Conservation (phyloP, 2,113 vertebrate genomes). For the Mesocricetus auratus region DNA sequence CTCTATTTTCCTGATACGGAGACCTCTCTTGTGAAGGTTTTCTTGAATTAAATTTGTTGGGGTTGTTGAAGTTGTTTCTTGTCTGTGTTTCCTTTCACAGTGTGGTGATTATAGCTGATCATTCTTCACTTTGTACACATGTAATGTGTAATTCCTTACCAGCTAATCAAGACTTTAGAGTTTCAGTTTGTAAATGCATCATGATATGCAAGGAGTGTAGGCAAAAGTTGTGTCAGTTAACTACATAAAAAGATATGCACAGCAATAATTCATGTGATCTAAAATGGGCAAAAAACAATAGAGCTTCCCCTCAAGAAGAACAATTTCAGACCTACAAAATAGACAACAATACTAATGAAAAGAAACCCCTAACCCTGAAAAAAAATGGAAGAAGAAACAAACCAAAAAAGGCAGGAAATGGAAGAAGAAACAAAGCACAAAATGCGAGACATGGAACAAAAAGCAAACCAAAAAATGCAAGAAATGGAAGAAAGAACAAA, state of each 20-base stretch:
- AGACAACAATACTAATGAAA: constrained; percentile 90
- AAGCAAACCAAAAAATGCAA: too few relatives aligned
- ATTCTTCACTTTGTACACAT: constrained; percentile 85
- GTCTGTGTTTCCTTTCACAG: constrained; percentile 27
- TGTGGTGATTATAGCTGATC: constrained; percentile 77
- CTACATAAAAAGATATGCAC: constrained; percentile 86
- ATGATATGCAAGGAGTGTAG: constrained; percentile 58
- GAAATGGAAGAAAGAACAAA: too few relatives aligned
- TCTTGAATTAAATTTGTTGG: neutral
- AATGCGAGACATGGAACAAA: too few relatives aligned
- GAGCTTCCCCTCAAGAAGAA: constrained; percentile 83
- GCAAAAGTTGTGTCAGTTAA: constrained; percentile 85
- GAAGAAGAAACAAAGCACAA: too few relatives aligned
- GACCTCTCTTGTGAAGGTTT: neutral
- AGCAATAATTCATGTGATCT: constrained; percentile 84
- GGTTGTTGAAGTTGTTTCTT: neutral
- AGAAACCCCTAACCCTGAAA: too few relatives aligned
- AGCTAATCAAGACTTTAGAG: constrained; percentile 67
- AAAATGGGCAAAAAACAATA: constrained; percentile 86
- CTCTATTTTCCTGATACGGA: neutral
- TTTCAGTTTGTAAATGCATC: constrained; percentile 81
- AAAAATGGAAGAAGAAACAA: too few relatives aligned
- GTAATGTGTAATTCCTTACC: constrained; percentile 80
- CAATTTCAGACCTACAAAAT: constrained; percentile 88
- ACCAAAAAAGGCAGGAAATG: too few relatives aligned